Base-by-base conservation (phyloP, 2,888 invertebrate genomes). In the Trichopoda pennipes region DNA sequence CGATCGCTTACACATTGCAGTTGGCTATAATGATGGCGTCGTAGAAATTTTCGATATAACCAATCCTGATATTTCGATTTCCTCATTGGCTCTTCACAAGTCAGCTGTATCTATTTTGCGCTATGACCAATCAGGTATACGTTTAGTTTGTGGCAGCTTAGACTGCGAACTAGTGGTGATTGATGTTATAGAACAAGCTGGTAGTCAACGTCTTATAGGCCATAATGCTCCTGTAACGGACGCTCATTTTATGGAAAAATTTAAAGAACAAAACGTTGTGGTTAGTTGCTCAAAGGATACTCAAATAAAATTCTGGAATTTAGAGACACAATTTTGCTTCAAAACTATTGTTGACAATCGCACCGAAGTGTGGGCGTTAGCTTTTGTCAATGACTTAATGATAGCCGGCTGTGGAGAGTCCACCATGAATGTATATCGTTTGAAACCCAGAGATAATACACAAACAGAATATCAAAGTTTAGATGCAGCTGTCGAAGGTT, bases 271-370 rank as follows among this genome's bases (percentile, higher is more conserved):
- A 28, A 92, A 94, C 75, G 93, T 94, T 85, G 90, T 97, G 10
- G 92, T 97, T 9, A 95, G 96, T 86, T 94, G 95, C 47, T 98
- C 98, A 0, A 98, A 97, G 90, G 99, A 99, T 90, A 96, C 96
- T 10, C 96, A 96, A 90, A 94, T 99, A 0, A 99, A 99, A 91
- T 97, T 99, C 90, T 99, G 99, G 99, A 97, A 99, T 90, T 92
- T 99, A 85, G 95, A 96, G 85, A 97, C 97, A 8, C 96, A 98
- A 87, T 96, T 97, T 88, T 99, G 99, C 90, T 99, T 99, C 88
- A 97, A 96, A 90, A 99, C 99, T 3, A 92, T 99, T 64, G 95
- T 97, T 51, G 98, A 97, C 77, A 96, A 97, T 91, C 94, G 94
- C 87, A 94, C 95, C 84, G 98, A 98, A 92, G 94, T 99, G 23